These are phyloP conservation scores for Onychomys leucogaster DNA, from an alignment of 2,797 vertebrate species.

Conservation along the genomic window DNA sequence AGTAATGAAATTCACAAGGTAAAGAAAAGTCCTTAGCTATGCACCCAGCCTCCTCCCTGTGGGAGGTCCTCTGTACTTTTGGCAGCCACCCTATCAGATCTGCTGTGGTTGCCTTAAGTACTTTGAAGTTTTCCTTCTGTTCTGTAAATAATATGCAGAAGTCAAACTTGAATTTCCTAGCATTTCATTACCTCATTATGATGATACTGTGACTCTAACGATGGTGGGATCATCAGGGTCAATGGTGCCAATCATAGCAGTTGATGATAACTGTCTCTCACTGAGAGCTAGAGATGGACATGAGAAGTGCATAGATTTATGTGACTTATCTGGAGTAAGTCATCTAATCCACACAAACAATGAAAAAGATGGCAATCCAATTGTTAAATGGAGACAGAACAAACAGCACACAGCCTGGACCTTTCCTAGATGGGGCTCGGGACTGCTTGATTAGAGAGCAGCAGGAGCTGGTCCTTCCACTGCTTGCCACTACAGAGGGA, in stretches of 20 bases:
- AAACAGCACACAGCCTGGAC: neutral
- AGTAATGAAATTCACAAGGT: conserved; percentile 49
- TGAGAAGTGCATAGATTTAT: neutral
- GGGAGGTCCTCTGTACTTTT: conserved; percentile 10
- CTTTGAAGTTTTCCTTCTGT: neutral
- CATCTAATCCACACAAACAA: conserved; percentile 22
- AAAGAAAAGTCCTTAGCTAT: neutral
- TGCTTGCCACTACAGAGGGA: neutral
- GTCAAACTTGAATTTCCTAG: conserved; percentile 33
- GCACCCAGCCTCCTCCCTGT: neutral
- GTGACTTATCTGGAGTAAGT: neutral
- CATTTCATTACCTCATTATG: neutral
- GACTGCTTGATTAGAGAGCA: neutral
- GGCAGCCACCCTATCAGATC: neutral
- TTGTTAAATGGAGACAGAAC: neutral
- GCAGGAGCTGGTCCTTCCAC: neutral
- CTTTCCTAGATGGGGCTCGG: neutral
- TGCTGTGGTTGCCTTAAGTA: neutral
- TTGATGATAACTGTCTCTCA: conserved; percentile 7
- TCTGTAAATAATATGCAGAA: conserved; percentile 1
- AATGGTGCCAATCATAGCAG: neutral
- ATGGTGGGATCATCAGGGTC: neutral
- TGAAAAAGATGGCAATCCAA: neutral
- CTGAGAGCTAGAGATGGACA: neutral
- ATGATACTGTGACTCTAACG: neutral